Percentiles rank a stretch among this genome's conserved stretches.
phyloP scores from a whole-genome alignment of 2,888 invertebrate genomes.

The Eristalis intricaria region DNA sequence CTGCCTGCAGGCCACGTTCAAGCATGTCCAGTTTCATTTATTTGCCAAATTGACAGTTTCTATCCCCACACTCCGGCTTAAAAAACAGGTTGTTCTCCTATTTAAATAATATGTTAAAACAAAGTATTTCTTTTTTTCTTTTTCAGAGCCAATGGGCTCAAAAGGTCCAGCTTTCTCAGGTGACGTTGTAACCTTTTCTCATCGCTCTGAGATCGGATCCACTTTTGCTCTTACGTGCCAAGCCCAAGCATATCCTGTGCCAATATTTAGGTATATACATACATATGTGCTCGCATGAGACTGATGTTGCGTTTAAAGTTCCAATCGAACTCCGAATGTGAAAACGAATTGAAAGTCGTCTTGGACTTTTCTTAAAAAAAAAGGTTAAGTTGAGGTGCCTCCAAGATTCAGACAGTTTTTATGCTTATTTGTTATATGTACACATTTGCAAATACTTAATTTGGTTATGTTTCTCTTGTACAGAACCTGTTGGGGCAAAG shows the following conservation, averaged over 20 bases:
- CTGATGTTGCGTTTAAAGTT: neutral
- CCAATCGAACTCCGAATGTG: too few species aligned
- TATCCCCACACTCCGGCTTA: too few species aligned
- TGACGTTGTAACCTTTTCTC: conserved; percentile 84
- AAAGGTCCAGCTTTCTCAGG: conserved; percentile 86
- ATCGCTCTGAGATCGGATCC: conserved; percentile 74
- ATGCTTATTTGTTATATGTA: neutral
- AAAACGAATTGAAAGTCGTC: too few species aligned
- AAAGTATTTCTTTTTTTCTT: conserved; percentile 33
- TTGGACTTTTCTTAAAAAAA: too few species aligned
- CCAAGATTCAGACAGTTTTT: neutral
- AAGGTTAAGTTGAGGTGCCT: neutral
- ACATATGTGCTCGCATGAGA: too few species aligned
- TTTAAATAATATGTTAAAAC: neutral
- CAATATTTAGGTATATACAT: conserved; percentile 84
- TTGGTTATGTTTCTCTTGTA: conserved; percentile 9
- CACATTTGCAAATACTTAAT: neutral
- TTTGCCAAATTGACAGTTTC: neutral
- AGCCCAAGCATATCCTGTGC: conserved; percentile 85
- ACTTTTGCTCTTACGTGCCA: conserved; percentile 82
- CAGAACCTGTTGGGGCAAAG: conserved; percentile 85
- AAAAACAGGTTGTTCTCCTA: too few species aligned
- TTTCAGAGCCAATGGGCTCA: conserved; percentile 84
- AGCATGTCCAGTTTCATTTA: neutral
- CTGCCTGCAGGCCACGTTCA: neutral